Evolutionary conservation across 2,797 vertebrate genomes (phyloP), one percentile per base, ranked within the genome.

Genomic region (Anabacerthia variegaticeps): DNA sequence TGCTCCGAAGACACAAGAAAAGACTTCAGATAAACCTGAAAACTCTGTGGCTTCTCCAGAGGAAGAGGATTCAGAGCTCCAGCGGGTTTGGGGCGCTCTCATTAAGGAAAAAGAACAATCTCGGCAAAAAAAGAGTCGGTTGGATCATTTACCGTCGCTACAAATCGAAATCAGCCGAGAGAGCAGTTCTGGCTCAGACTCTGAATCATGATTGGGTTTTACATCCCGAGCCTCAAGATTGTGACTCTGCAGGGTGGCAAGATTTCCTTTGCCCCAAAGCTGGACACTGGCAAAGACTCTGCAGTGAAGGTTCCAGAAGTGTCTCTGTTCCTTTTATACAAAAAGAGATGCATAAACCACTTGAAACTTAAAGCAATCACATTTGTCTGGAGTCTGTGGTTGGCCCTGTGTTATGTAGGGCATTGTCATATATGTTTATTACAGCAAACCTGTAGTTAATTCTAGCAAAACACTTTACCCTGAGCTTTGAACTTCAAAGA

Each of bases 141-240:
- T 99, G 97, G 99, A 99, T 98, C 98, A 99, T 97, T 98, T 99
- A 87, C 99, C 99, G 2, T 99, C 99, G 4, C 98, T 99, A 94
- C 99, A 99, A 97, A 99, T 99, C 17, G 99, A 99, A 98, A 99
- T 99, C 98, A 99, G 99, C 98, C 98, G 99, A 39, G 99, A 99
- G 96, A 99, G 99, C 98, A 99, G 98, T 94, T 99, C 99, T 22
- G 98, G 97, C 51, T 99, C 98, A 3, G 99, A 99, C 85, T 99
- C 99, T 2, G 99, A 99, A 91, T 99, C 99, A 68, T 99, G 98
- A 99, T 96, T 55, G 36, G 36, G 24, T 85, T 69, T 41, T 51
- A 84, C 83, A 32, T 84, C 34, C 41, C 37, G 9, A 23, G 49
- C 75, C 74, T 91, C 24, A 36, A 67, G 80, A 36, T 62, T 62